Base-by-base conservation (phyloP, 2,113 vertebrate genomes). In the Lichenostomus cassidix region DNA sequence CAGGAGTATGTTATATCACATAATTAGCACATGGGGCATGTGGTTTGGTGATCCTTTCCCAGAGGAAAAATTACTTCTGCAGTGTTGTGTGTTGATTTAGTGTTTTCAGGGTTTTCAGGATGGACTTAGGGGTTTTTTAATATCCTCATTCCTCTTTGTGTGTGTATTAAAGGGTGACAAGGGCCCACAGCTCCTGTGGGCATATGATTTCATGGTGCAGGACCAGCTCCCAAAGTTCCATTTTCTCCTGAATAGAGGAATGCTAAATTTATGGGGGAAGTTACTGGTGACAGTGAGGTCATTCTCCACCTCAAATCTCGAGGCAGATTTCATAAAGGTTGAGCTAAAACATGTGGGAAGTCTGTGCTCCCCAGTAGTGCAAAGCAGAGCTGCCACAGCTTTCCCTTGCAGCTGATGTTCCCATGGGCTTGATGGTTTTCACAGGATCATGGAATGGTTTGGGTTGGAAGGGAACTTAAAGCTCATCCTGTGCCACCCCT, bases 401-500 rank as follows among this genome's bases (percentile, higher is more conserved):
- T 88, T 85, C 24, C 68, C 29, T 52, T 60, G 25, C n/a, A 90
- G 39, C 25, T 60, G 60, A 16, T 28, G 27, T 18, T 80, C 35
- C 70, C 41, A 10, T 27, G 12, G 16, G 35, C 29, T 79, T 15
- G 27, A 28, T 46, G 55, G 3, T 46, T 46, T 52, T 28, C 10
- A 46, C 10, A 16, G 18, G 4, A 60, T 69, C 47, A 1, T 3
- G 12, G 27, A 37, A 7, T 37, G 21, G 15, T 33, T 59, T 86
- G 21, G 25, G 44, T 0, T 52, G 33, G 33, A 28, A 27, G 5
- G 44, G 6, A 23, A 3, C 22, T 60, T 1, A 68, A 25, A 68
- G 0, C 0, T 0, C 71, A 31, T 0, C 53, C 31, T 16, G 9
- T 3, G 1, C 35, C 70, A 7, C 31, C 44, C 25, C 53, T 10